phyloP scores from a whole-genome alignment of 2,797 vertebrate genomes.

The Anisognathus igniventris region DNA sequence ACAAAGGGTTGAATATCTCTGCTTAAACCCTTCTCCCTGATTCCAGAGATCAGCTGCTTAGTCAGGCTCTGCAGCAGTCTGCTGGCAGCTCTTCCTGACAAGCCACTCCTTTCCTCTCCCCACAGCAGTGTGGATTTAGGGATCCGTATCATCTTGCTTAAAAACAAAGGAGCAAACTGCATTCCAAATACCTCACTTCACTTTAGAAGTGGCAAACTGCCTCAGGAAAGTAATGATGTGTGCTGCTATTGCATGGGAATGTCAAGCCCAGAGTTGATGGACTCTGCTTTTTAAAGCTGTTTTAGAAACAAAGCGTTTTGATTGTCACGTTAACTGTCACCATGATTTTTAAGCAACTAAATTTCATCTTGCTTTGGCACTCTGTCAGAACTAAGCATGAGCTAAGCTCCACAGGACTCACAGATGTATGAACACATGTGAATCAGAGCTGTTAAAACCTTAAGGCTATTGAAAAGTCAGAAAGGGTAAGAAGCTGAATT shows the following conservation, averaged over 20 bases:
- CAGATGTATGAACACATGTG: background rate
- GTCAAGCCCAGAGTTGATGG: background rate
- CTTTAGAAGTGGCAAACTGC: background rate
- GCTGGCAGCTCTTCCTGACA: background rate
- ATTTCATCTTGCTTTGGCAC: background rate
- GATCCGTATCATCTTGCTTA: background rate
- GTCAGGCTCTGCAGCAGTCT: background rate
- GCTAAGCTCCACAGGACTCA: background rate
- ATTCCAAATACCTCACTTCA: background rate
- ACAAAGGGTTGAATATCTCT: background rate
- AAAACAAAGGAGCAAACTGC: background rate
- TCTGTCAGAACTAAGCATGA: background rate
- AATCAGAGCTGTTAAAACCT: background rate
- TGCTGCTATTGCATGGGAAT: background rate
- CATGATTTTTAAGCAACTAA: background rate
- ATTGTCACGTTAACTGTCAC: background rate
- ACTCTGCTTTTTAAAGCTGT: background rate
- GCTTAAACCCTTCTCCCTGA: background rate
- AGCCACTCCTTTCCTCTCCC: background rate
- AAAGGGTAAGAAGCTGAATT: background rate
- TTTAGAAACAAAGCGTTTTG: background rate
- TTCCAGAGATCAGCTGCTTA: background rate
- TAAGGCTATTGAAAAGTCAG: background rate
- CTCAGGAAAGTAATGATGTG: background rate
- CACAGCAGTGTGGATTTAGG: background rate